Percentiles rank a stretch among this genome's conserved stretches.
Conservation (phyloP, 1,140 invertebrate species). For the Choristoneura fumiferana region DNA sequence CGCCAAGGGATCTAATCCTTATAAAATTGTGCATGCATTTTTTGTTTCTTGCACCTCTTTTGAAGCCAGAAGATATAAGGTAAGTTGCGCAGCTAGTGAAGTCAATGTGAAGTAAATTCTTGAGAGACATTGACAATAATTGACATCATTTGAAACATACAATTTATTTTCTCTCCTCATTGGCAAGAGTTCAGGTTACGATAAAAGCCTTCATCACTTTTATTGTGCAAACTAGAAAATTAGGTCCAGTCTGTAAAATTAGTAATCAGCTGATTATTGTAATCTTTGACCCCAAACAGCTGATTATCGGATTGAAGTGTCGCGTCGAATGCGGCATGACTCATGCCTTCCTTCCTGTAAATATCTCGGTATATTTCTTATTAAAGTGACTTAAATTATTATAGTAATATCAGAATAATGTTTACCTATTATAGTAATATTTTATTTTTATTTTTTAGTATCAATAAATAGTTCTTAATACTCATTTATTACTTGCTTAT, state of each 20-base stretch:
- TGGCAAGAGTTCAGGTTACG: not conserved
- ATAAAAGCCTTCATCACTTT: not conserved
- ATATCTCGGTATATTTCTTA: too few relatives aligned
- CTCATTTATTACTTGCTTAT: too few relatives aligned
- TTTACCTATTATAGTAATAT: too few relatives aligned
- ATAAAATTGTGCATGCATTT: conserved; percentile 87
- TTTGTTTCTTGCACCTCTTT: conserved; percentile 86
- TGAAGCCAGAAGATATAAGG: conserved; percentile 86
- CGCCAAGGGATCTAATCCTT: conserved; percentile 85
- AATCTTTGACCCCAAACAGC: conserved; percentile 67
- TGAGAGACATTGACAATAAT: conserved; percentile 1
- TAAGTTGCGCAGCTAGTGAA: conserved; percentile 46
- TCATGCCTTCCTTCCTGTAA: conserved; percentile 1
- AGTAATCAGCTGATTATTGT: conserved; percentile 67
- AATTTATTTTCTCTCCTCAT: not conserved
- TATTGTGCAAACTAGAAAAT: not conserved
- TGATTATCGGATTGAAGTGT: conserved; percentile 31
- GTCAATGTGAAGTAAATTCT: not conserved
- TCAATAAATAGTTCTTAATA: too few relatives aligned
- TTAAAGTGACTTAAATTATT: conserved; percentile 16
- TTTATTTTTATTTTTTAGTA: too few relatives aligned
- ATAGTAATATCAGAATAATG: too few relatives aligned
- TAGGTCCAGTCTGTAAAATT: conserved; percentile 22
- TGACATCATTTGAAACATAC: not conserved
- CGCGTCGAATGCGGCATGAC: not conserved